phyloP scores from a whole-genome alignment of 2,113 vertebrate species.

The Acrocephalus arundinaceus region DNA sequence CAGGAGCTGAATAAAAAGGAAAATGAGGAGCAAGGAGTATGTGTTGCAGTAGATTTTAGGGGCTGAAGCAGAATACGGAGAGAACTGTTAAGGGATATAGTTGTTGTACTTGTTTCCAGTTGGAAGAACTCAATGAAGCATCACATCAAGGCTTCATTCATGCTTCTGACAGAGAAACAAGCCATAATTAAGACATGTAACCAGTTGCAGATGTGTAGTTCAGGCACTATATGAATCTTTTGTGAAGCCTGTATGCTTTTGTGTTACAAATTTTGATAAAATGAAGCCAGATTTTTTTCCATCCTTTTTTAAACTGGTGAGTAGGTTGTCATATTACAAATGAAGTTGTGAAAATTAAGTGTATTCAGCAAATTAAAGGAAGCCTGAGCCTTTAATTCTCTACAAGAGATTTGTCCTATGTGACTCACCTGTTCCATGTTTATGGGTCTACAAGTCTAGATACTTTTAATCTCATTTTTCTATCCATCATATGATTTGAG shows the following conservation, averaged over 20 bases:
- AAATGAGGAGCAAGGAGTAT: background rate
- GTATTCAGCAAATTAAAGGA: background rate
- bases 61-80: background rate
- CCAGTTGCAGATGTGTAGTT: background rate
- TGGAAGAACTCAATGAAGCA: background rate
- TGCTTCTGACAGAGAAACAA: background rate
- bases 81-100: background rate
- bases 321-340: background rate
- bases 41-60: background rate
- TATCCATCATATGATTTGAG: background rate
- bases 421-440: background rate
- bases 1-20: background rate
- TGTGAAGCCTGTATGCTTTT: background rate
- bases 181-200: background rate
- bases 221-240: background rate
- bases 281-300: background rate
- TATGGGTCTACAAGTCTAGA: background rate
- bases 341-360: background rate
- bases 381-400: background rate
- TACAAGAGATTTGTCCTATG: background rate
- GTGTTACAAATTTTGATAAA: background rate
- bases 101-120: background rate
- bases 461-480: background rate
- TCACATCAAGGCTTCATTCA: background rate
- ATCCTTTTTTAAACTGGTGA: background rate